Conservation (phyloP, 2,113 vertebrate species). For the Talpa occidentalis region DNA sequence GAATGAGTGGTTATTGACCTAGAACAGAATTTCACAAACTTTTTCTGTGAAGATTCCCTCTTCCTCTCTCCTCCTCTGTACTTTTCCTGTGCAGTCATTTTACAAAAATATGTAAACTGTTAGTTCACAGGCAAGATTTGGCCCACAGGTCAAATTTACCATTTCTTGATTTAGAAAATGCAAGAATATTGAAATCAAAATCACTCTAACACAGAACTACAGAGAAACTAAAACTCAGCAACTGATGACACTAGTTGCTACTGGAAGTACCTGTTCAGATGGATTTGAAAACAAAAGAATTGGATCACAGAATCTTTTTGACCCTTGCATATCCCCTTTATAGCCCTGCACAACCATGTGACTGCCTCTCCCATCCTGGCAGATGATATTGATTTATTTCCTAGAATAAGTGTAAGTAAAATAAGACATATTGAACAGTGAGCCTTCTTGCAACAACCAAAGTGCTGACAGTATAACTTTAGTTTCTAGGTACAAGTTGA, state of each 20-base stretch:
- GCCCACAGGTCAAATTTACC: neutral
- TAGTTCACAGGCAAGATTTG: neutral
- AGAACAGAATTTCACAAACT: neutral
- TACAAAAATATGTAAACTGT: neutral
- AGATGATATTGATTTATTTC: neutral
- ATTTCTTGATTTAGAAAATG: neutral
- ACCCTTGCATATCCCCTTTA: neutral
- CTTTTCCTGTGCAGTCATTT: neutral
- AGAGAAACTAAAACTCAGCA: neutral
- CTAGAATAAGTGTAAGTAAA: neutral
- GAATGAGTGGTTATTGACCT: neutral
- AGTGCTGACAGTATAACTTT: neutral
- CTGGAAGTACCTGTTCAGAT: neutral
- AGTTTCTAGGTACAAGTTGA: neutral
- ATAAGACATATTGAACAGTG: neutral
- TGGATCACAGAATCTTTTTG: neutral
- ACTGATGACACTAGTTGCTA: neutral
- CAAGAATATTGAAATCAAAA: constrained; percentile 31
- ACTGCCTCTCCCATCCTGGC: neutral
- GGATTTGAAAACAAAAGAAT: neutral
- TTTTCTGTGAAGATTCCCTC: neutral
- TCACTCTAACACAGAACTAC: neutral
- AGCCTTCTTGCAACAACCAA: neutral
- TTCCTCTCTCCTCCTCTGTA: neutral
- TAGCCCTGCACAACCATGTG: neutral